Base-by-base conservation (phyloP, 2,113 vertebrate species). In the Argyrosomus japonicus region DNA sequence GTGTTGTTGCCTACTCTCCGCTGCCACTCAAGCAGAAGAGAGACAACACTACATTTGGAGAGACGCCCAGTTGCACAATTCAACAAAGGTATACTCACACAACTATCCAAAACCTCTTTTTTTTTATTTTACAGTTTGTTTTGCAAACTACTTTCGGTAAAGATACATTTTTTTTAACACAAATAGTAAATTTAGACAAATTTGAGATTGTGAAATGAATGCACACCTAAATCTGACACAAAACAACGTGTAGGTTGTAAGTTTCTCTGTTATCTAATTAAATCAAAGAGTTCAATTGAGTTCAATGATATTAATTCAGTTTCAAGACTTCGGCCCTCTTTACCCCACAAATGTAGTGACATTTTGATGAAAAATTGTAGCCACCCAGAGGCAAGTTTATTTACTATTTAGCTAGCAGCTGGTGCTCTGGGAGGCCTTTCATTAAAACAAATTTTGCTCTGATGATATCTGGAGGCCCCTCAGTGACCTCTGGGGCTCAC, bases 21-120 rank as follows among this genome's bases (percentile, higher is more conserved):
- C 85, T 70, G 64, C 73, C 54, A 54, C 50, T 78, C 65, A 69
- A 18, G 48, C 6, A 25, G 11, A 75, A 25, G 14, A 72, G n/a
- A 64, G 29, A 56, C 53, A 51, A 12, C 6, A 13, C 17, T 13
- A 15, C 25, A 50, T 36, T 62, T 62, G 17, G 14, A 43, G 19
- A 61, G 56, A 62, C 19, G 12, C 8, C 4, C 11, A 11, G 62
- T 47, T 4, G 2, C 12, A 18, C 12, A 27, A 25, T 36, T 29
- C 11, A 48, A 47, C 23, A 60, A 69, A 40, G 29, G 29, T 17
- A 19, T 17, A 21, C 18, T 23, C 2, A 68, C 47, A 21, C 18
- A 2, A 36, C 13, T 13, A 54, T 18, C 11, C 14, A 14, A 12
- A 53, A 53, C 29, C 32, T 36, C 5, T 36, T 36, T 7, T 32